Evolutionary conservation across 2,888 invertebrate genomes (phyloP), one percentile per base, ranked within the genome.

Genomic region (Augiades crinisus): DNA sequence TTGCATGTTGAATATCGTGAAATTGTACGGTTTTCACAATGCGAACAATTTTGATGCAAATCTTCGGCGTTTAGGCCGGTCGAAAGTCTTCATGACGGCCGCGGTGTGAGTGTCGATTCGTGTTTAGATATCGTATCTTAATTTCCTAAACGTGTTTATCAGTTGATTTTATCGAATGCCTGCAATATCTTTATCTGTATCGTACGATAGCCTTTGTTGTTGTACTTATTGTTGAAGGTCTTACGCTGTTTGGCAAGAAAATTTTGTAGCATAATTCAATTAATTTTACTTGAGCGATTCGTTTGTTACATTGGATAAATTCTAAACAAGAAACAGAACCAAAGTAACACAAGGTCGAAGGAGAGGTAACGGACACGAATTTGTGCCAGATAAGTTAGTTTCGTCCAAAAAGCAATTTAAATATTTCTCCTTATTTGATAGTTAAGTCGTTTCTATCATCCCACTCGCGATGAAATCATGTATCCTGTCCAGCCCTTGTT

Each of bases 341-440:
- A 16, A 49, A 49, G 49, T 49, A 22, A 60, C 44, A 64, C 79
- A 78, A 81, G 81, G 81, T 69, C 72, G 68, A 67, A 59, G 62
- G 72, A 72, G 72, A 71, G 72, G 68, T 17, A 33, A 13, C 16
- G 33, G 40, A 33, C 10, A 17, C 22, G 2, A 34, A 40, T 24
- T 49, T 49, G 33, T 34, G 12, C 47, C 17, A 31, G 14, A 10
- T 40, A 24, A 24, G 8, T 5, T n/a, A 27, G 24, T 24, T 24
- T 30, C 21, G n/a, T 38, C 21, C n/a, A 21, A 30, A 6, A 13
- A 6, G 14, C 10, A 12, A n/a, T 21, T 38, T 8, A 38, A 46
- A 14, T 27, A 37, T 37, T 37, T 47, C 17, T 49, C 49, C 24
- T 31, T 10, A 47, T 47, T 47, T 40, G 31, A 16, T 24, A 33